phyloP scores from a whole-genome alignment of 2,888 invertebrate species.

The Hypercompe scribonia region DNA sequence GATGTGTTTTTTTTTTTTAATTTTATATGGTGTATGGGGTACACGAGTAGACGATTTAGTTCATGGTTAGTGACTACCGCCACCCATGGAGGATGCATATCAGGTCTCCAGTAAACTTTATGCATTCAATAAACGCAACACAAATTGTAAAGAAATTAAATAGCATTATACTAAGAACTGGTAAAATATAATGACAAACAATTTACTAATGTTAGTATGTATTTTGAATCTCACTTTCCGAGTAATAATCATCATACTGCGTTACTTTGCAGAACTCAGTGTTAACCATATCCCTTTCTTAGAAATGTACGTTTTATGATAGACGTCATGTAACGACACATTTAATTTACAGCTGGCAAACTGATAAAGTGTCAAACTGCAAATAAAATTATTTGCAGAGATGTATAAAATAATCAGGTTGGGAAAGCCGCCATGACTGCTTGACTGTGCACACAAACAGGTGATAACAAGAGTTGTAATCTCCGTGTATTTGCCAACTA shows the following conservation, averaged over 20 bases:
- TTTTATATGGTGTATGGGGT: too few species aligned
- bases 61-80: too few species aligned
- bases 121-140: too few species aligned
- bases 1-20: neutral
- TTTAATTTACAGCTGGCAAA: slow-evolving; percentile 2
- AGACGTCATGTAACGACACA: slow-evolving; percentile 1
- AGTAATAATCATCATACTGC: neutral
- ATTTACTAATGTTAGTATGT: neutral
- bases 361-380: slow-evolving; percentile 14
- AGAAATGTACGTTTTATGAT: neutral
- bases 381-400: slow-evolving; percentile 34
- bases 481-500: neutral
- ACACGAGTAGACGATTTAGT: too few species aligned
- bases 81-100: too few species aligned
- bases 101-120: too few species aligned
- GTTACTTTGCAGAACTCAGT: neutral
- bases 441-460: slow-evolving; percentile 1
- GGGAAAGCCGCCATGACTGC: slow-evolving; percentile 9
- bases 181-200: neutral
- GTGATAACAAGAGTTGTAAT: slow-evolving; percentile 2
- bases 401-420: slow-evolving; percentile 14
- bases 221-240: neutral
- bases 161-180: neutral
- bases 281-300: neutral
- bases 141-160: neutral